phyloP scores from a whole-genome alignment of 2,888 invertebrate genomes.

The Ypsolopha sequella region DNA sequence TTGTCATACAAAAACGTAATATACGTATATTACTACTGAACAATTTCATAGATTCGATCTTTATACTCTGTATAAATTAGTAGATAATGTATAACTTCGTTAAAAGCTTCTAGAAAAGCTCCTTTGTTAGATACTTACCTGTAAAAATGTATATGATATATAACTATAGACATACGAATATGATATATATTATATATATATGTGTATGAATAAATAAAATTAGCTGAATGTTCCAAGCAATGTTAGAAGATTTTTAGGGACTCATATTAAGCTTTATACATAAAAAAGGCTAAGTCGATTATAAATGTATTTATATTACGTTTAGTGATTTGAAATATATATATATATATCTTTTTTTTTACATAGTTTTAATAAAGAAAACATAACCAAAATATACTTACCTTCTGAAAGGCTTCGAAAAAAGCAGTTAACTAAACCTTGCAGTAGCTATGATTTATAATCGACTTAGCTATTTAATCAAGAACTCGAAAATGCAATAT shows the following conservation, averaged over 20 bases:
- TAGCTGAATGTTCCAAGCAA: conserved; percentile 42
- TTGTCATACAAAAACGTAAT: conserved; percentile 8
- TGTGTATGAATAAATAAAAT: conserved; percentile 5
- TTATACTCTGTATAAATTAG: not conserved
- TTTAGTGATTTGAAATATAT: not conserved
- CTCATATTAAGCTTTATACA: too few species aligned
- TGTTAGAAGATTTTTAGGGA: conserved; percentile 32
- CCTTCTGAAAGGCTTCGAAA: too few species aligned
- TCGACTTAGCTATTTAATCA: too few species aligned
- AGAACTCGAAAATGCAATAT: too few species aligned
- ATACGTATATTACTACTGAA: not conserved
- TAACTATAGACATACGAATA: conserved; percentile 5
- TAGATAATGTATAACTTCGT: not conserved
- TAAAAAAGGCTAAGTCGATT: conserved; percentile 1
- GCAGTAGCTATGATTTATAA: too few species aligned
- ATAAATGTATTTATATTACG: not conserved
- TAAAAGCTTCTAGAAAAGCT: not conserved
- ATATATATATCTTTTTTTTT: too few species aligned
- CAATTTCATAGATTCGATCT: not conserved
- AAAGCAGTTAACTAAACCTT: too few species aligned
- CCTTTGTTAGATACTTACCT: conserved; percentile 1
- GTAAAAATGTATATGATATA: conserved; percentile 23
- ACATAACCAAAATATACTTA: too few species aligned
- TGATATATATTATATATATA: too few species aligned
- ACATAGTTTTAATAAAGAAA: too few species aligned